Evolutionary conservation across 2,888 invertebrate genomes (phyloP), one percentile per base, ranked within the genome.

Genomic region (Agapetus fuscipes): DNA sequence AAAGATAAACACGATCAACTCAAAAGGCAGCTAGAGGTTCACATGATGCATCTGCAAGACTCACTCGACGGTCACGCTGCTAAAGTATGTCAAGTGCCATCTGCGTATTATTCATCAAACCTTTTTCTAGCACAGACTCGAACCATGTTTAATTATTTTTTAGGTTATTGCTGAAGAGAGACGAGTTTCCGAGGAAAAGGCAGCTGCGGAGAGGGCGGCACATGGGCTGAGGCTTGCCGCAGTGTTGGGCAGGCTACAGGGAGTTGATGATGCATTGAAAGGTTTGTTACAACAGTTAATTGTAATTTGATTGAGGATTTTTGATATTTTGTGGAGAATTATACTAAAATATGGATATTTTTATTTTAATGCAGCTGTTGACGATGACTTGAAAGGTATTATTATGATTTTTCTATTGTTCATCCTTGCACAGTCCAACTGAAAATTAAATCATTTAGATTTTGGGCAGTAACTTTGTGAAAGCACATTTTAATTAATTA

Each of bases 1-100:
- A 71, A 72, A 32, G 82, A 83, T 44, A 60, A 93, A 39, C 78
- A 84, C 30, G 72, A 76, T 10, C 83, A 90, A 53, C 59, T 97
- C 42, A 84, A 85, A 56, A 74, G 85, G 35, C 93, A 94, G 54
- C 77, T 83, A 2, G 87, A 90, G 53, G 80, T 90, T 0, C 91
- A 94, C 59, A 72, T 80, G 33, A 91, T 93, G 56, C 81, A 88
- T 49, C 57, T 88, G 43, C 72, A 74, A 29, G 86, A 86, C 52
- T 80, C 79, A 1, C 63, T 95, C 10, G 66, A 40, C 64, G 78
- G 53, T 62, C 79, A 55, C 60, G 73, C 58, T 69, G 78, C 4
- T 4, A 9, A 20, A 9, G 3, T 17, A n/a, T n/a, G n/a, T n/a
- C n/a, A n/a, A n/a, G n/a, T n/a, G n/a, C n/a, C n/a, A n/a, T n/a